Evolutionary conservation across 2,888 invertebrate genomes (phyloP).

Genomic region (Acleris sparsana): DNA sequence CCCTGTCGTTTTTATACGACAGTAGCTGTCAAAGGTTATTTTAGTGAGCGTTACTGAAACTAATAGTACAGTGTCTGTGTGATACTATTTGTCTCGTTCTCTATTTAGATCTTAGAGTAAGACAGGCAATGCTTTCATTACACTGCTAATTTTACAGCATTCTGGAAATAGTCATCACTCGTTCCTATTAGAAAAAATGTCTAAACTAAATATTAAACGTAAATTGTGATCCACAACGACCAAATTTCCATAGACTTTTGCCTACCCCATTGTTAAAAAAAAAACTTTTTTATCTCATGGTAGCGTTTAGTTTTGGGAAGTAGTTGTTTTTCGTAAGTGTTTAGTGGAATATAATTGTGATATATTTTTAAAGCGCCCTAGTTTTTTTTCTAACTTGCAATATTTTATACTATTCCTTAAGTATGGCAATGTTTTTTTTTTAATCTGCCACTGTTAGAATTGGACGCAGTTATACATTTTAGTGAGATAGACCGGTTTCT

Average conservation of each 20-base stretch:
- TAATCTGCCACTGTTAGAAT: not conserved
- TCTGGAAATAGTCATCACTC: conserved; percentile 1
- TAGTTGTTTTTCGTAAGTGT: conserved; percentile 38
- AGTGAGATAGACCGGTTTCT: not conserved
- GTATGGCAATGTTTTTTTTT: conserved; percentile 26
- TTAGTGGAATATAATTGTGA: conserved; percentile 40
- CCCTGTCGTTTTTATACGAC: too few species aligned
- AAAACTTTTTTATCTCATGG: conserved; percentile 43
- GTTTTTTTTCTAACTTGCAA: conserved; percentile 43
- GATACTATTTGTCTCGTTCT: not conserved
- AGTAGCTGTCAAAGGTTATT: too few species aligned
- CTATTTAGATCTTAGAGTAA: not conserved
- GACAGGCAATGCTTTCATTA: not conserved
- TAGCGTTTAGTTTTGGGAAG: conserved; percentile 42
- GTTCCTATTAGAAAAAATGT: conserved; percentile 29
- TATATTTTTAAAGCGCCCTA: conserved; percentile 48
- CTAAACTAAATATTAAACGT: conserved; percentile 7
- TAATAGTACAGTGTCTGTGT: not conserved
- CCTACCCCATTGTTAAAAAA: conserved; percentile 25
- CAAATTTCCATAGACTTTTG: not conserved
- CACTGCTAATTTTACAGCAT: not conserved
- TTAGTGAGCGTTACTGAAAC: not conserved
- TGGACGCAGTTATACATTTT: not conserved
- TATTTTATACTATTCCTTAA: conserved; percentile 36
- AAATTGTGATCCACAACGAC: conserved; percentile 2